Evolutionary conservation across 1,140 invertebrate species (phyloP).

Genomic region (Sipha flava): DNA sequence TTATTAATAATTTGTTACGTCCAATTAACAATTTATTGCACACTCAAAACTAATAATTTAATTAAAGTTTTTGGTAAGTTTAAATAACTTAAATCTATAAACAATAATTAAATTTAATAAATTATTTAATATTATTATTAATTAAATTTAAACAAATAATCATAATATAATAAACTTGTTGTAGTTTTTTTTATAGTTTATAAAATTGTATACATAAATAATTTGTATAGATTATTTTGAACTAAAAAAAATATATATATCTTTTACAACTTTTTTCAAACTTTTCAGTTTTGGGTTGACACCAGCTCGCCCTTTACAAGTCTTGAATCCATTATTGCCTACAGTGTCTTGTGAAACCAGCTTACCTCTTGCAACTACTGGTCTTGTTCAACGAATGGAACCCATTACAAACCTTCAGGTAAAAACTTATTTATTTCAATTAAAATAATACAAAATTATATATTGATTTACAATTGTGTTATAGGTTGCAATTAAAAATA

Average conservation of each 20-base stretch:
- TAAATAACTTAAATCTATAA: no score
- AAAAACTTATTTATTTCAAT: not conserved
- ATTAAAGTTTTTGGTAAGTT: no score
- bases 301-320: conserved; percentile 70
- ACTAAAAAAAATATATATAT: not conserved
- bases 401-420: conserved; percentile 92
- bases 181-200: no score
- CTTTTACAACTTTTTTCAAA: not conserved
- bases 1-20: no score
- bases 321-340: conserved; percentile 71
- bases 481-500: conserved; percentile 96
- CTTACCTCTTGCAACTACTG: conserved; percentile 68
- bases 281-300: conserved; percentile 77
- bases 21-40: no score
- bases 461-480: conserved; percentile 38
- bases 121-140: no score
- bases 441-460: not conserved
- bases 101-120: no score
- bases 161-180: no score
- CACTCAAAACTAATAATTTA: no score
- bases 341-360: conserved; percentile 71
- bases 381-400: conserved; percentile 95
- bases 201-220: no score
- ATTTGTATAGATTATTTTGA: no score
- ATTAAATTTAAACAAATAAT: no score